Evolutionary conservation across 2,797 vertebrate genomes (phyloP), one percentile per base, ranked within the genome.

Genomic region (Chloroceryle inda): DNA sequence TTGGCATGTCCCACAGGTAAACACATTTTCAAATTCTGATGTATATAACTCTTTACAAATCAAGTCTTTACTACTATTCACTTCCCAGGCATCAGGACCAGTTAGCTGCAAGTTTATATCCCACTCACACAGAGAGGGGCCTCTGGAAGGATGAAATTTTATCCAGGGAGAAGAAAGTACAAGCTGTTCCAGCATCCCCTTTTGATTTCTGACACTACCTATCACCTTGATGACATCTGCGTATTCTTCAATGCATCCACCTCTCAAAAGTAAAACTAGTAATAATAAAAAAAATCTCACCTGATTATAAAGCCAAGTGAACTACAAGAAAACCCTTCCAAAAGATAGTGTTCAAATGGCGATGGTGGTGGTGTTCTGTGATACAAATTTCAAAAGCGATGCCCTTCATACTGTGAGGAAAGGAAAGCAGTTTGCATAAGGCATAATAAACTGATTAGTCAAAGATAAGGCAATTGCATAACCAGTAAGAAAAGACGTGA

Each of bases 201-300:
- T 40, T 20, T 61, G 61, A 61, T 64, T 88, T 82, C 49, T 76
- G 20, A 61, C 26, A 53, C 20, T 16, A 9, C 13, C 40, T 27
- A 50, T 40, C 31, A 26, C 2, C 2, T 1, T 59, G n/a, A 50
- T 47, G 38, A 55, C 22, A 21, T 55, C 15, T 59, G 24, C 0
- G 0, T 10, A 7, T 35, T 77, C 21, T 56, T 67, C 64, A 78
- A 53, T 13, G 16, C 19, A 80, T 55, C 45, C 3, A 13, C 9
- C 17, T 68, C 42, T 66, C 50, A 61, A 15, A 72, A 89, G 6
- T 16, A 61, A 85, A 73, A 77, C 50, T 19, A 59, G 63, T 11
- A 52, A 50, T 5, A 13, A 27, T 42, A n/a, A 26, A 47, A 27
- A 42, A 56, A 45, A 8, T 0, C 20, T 49, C 40, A 50, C 15